phyloP scores from a whole-genome alignment of 1,140 invertebrate species.

The Pentalonia nigronervosa region DNA sequence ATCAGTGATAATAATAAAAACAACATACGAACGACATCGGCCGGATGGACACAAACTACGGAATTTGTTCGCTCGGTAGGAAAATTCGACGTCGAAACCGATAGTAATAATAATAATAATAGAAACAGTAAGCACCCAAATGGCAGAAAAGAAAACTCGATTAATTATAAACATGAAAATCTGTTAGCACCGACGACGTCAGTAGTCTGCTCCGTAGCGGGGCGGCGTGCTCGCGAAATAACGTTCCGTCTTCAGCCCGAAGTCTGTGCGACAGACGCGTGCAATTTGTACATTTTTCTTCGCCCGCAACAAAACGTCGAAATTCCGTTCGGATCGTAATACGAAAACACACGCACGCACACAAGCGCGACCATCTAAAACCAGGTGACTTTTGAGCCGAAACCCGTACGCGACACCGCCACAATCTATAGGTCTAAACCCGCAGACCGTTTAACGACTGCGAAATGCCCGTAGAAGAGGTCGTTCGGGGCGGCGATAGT shows the following conservation, averaged over 20 bases:
- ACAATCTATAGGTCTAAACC: slow-evolving; percentile 2
- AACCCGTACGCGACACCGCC: not conserved
- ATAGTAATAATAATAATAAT: not conserved
- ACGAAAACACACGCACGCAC: too few relatives aligned
- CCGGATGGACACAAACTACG: not conserved
- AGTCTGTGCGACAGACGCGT: not conserved
- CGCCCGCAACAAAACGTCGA: not conserved
- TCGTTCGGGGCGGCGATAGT: not conserved
- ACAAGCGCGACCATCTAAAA: not conserved
- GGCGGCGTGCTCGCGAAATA: too few relatives aligned
- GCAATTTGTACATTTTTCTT: not conserved
- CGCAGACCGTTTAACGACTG: slow-evolving; percentile 5
- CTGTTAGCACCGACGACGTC: not conserved
- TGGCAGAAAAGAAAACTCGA: too few relatives aligned
- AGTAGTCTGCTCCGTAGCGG: too few relatives aligned
- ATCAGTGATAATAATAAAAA: not conserved
- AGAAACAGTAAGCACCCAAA: not conserved
- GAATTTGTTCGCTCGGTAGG: not conserved
- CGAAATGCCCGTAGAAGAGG: not conserved
- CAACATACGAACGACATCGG: not conserved
- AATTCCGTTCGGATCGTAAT: not conserved
- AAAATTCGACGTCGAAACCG: not conserved
- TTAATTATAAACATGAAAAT: not conserved
- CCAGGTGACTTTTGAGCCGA: not conserved
- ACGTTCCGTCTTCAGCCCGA: too few relatives aligned